Evolutionary conservation across 37 sponge, comb jelly and placozoan genomes (phyloP).

Genomic region (Chondrosia reniformis): DNA sequence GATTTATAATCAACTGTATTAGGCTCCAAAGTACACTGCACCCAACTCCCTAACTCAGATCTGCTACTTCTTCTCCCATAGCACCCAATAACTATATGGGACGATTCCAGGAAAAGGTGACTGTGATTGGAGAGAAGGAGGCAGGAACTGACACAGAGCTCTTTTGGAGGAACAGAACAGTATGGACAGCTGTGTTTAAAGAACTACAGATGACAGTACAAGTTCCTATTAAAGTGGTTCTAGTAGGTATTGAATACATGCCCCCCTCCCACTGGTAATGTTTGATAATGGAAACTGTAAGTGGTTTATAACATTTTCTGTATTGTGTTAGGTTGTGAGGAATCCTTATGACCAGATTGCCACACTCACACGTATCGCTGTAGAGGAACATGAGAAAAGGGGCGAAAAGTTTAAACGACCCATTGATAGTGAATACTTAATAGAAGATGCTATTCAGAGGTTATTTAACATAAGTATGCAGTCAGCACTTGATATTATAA

Average conservation of each 20-base stretch:
- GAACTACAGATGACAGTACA: background rate
- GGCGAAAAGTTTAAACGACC: background rate
- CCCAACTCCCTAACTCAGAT: too few species aligned
- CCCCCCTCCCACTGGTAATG: too few species aligned
- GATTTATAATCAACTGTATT: too few species aligned
- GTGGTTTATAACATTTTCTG: too few species aligned
- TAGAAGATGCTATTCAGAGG: background rate
- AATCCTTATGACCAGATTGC: constrained; percentile 24
- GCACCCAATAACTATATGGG: background rate
- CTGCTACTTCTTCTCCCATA: too few species aligned
- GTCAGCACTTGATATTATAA: background rate
- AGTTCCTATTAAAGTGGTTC: constrained; percentile 6
- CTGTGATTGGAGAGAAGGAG: constrained; percentile 26
- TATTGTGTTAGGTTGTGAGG: constrained; percentile 1
- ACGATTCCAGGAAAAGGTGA: background rate
- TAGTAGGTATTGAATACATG: too few species aligned
- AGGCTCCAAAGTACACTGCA: too few species aligned
- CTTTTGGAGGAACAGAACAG: background rate
- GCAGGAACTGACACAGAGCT: background rate
- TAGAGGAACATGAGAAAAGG: background rate
- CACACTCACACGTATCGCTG: background rate
- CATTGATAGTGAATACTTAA: background rate
- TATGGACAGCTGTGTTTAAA: background rate
- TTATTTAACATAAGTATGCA: constrained; percentile 11
- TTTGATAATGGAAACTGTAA: too few species aligned